These are phyloP conservation scores for Zaprionus ornatus DNA, from an alignment of 1,140 invertebrate genomes.

Conservation along the genomic window DNA sequence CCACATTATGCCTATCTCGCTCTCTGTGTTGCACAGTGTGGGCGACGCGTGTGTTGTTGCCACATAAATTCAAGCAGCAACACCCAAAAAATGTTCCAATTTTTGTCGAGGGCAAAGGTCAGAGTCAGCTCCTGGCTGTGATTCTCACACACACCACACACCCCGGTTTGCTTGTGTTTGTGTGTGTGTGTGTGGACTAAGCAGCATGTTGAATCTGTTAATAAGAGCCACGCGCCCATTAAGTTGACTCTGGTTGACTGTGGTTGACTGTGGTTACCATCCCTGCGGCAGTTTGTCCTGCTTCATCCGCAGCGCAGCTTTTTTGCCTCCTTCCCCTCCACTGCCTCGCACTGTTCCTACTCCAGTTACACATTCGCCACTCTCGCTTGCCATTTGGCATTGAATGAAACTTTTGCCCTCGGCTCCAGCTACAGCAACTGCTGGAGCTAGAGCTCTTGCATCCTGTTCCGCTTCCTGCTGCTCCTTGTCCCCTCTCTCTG, in stretches of 20 bases:
- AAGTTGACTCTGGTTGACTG: slow-evolving; percentile 40
- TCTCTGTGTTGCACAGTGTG: neutral
- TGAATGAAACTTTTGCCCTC: slow-evolving; percentile 50
- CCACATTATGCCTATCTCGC: neutral
- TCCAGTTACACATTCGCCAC: slow-evolving; percentile 12
- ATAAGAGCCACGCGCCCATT: slow-evolving; percentile 66
- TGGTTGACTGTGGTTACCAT: slow-evolving; percentile 35
- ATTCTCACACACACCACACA: slow-evolving; percentile 16
- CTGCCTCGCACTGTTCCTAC: neutral
- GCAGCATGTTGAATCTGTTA: slow-evolving; percentile 65
- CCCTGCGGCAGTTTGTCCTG: slow-evolving; percentile 17
- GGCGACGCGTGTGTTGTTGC: slow-evolving; percentile 17
- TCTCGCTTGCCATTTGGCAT: slow-evolving; percentile 42
- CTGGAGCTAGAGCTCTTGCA: neutral
- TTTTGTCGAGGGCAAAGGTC: slow-evolving; percentile 29
- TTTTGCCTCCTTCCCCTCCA: neutral
- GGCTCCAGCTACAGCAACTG: slow-evolving; percentile 6
- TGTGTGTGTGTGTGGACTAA: slow-evolving; percentile 19
- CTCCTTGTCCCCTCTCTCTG: neutral
- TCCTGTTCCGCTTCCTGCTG: neutral
- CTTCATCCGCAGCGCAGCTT: neutral
- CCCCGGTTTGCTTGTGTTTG: neutral
- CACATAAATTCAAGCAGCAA: slow-evolving; percentile 53
- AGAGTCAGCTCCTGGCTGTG: slow-evolving; percentile 10
- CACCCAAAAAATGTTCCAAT: slow-evolving; percentile 45